These are phyloP conservation scores for Pyrrhosoma nymphula DNA, from an alignment of 2,888 invertebrate genomes.

Conservation along the genomic window DNA sequence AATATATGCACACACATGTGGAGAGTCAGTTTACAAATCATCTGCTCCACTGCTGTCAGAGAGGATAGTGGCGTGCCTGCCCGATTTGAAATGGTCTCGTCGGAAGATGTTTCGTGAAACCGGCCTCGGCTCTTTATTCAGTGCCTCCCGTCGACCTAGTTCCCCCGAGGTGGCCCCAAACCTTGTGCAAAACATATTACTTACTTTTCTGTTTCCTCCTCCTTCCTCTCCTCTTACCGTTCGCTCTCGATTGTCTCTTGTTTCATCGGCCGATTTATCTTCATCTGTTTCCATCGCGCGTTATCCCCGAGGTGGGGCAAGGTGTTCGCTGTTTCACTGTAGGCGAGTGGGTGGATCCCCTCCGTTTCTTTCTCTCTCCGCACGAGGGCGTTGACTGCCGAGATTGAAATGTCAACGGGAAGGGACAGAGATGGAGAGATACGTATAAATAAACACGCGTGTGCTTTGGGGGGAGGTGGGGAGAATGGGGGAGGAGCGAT, in stretches of 20 bases:
- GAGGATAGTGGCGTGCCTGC: neutral
- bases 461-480: neutral
- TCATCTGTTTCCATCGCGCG: neutral
- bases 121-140: neutral
- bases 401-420: conserved; percentile 49
- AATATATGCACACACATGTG: neutral
- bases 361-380: neutral
- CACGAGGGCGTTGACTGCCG: conserved; percentile 33
- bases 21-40: neutral
- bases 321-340: neutral
- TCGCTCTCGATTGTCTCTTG: neutral
- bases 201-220: neutral
- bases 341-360: conserved; percentile 4
- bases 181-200: neutral
- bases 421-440: conserved; percentile 31
- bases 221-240: neutral
- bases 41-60: neutral
- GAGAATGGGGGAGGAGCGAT: neutral
- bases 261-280: conserved; percentile 8
- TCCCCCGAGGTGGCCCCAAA: neutral
- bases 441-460: neutral
- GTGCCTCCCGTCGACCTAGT: neutral
- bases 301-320: neutral
- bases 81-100: neutral
- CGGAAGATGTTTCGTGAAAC: neutral